Conservation (phyloP, 2,113 vertebrate genomes). For the Dryoscopus gambensis region DNA sequence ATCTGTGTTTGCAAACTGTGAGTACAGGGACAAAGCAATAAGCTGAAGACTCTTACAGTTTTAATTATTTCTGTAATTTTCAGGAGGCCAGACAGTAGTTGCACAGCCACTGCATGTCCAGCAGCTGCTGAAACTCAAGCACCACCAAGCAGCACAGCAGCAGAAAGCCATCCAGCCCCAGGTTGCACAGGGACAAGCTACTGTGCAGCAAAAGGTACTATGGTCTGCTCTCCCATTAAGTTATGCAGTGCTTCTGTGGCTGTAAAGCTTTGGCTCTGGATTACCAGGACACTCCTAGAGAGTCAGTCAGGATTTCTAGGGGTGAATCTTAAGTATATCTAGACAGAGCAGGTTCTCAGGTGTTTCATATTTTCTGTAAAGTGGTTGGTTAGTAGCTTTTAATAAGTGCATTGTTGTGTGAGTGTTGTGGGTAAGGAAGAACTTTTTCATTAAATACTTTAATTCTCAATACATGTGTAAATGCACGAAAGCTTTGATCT, state of each 20-base stretch:
- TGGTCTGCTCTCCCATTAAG: neutral
- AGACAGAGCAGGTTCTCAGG: neutral
- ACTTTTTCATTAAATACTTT: neutral
- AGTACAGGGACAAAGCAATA: neutral
- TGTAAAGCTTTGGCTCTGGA: neutral
- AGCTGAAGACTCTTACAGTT: neutral
- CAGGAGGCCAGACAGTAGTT: conserved; percentile 79
- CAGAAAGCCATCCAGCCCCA: conserved; percentile 86
- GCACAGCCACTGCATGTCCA: conserved; percentile 77
- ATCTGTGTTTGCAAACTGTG: neutral
- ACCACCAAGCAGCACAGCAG: conserved; percentile 77
- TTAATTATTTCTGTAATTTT: neutral
- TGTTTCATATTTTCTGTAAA: neutral
- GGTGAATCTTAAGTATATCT: neutral
- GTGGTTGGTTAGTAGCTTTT: neutral
- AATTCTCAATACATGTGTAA: neutral
- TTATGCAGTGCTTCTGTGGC: neutral
- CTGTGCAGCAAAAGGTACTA: conserved; percentile 85
- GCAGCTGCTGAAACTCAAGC: conserved; percentile 80
- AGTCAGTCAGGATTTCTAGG: neutral
- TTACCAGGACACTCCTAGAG: neutral
- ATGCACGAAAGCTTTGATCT: neutral
- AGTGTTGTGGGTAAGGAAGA: neutral
- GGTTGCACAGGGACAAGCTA: conserved; percentile 73
- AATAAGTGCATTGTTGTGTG: neutral